Base-by-base conservation (phyloP, 2,797 vertebrate genomes). In the Macropodus opercularis region DNA sequence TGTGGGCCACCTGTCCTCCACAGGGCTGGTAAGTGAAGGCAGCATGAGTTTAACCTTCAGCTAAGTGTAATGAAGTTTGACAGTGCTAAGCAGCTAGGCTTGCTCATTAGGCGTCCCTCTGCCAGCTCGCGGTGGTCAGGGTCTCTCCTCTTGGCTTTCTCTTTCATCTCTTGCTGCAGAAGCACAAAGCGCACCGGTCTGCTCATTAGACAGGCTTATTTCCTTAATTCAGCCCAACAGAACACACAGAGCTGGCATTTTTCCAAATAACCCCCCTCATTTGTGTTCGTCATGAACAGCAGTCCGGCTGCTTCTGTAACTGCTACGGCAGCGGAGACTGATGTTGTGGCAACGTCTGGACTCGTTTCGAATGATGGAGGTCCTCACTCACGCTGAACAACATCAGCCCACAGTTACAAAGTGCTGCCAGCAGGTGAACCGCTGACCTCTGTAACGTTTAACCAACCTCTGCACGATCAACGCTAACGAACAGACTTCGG, bases 151-250 rank as follows among this genome's bases (percentile, higher is more conserved):
- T 74, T 72, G 63, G 64, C 77, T 85, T 81, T 75, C 50, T 63
- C 84, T 88, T 86, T 89, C 86, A 88, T 86, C 83, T 86, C 63
- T 59, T 55, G 76, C 78, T 71, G 65, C 63, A 72, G 72, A 84
- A 56, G 64, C 77, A 67, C 75, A 83, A 79, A 80, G 73, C 83
- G 77, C 77, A 64, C 70, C 55, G 67, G 85, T 70, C 77, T 79
- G 63, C 86, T 90, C 89, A 89, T 90, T 90, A 89, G 57, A 69
- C 24, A n/a, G 77, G 74, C 76, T 77, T 69, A 81, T 72, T 84
- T 77, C 79, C 27, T 88, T 85, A 77, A 88, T 84, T 83, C 79
- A 74, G 68, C 55, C 76, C 70, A 82, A 75, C 73, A 62, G 75
- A 65, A 65, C 82, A 69, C 77, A 63, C 63, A 21, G 66, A 63